Conservation (phyloP, 2,113 vertebrate species). For the Platycercus adscitus region DNA sequence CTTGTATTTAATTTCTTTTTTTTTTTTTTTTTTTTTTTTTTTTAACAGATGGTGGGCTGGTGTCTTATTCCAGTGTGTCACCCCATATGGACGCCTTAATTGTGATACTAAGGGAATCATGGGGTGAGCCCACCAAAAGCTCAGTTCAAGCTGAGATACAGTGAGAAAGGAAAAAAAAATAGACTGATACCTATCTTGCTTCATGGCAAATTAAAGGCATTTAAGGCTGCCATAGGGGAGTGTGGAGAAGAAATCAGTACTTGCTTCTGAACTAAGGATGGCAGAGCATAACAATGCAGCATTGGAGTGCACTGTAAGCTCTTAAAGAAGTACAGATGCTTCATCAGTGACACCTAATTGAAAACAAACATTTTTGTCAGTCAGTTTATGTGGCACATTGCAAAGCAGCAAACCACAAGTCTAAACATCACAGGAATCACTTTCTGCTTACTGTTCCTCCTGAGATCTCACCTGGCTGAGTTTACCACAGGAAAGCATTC, state of each 20-base stretch:
- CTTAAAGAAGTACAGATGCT: not conserved
- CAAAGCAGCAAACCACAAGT: not conserved
- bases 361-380: conserved; percentile 1
- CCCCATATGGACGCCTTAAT: conserved; percentile 73
- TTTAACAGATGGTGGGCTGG: conserved; percentile 84
- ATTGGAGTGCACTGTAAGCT: not conserved
- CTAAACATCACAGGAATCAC: not conserved
- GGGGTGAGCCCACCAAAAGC: conserved; percentile 63
- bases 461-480: not conserved
- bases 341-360: not conserved
- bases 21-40: conserved; percentile 51
- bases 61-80: conserved; percentile 79
- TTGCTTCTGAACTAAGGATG: not conserved
- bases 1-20: conserved; percentile 75
- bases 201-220: conserved; percentile 45
- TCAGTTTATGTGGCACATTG: not conserved
- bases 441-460: not conserved
- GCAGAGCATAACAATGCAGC: not conserved
- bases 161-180: conserved; percentile 35
- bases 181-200: conserved; percentile 9
- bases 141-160: conserved; percentile 39
- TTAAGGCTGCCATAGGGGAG: conserved; percentile 11
- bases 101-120: conserved; percentile 58
- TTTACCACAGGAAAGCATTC: not conserved
- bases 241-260: not conserved